phyloP scores from a whole-genome alignment of 1,140 invertebrate species.

The Ceratina australensis region DNA sequence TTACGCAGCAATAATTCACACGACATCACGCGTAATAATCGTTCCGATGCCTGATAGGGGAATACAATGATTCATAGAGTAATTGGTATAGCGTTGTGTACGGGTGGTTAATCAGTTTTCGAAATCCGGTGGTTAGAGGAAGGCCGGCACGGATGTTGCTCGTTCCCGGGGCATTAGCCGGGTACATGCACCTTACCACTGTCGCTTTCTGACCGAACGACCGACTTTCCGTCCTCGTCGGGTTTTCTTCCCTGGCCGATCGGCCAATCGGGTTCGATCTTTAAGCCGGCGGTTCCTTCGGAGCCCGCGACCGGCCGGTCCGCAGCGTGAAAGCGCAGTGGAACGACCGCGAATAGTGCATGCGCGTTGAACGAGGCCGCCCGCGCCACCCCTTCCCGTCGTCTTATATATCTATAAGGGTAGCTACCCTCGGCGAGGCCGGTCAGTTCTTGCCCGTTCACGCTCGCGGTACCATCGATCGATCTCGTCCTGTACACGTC shows the following conservation, averaged over 20 bases:
- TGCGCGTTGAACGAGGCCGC: constrained; percentile 44
- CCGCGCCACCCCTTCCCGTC: constrained; percentile 44
- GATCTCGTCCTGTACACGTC: too few species aligned
- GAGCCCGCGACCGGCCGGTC: constrained; percentile 30
- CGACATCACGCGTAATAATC: too few species aligned
- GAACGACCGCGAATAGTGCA: constrained; percentile 44
- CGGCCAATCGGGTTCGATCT: constrained; percentile 49
- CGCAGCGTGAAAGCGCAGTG: constrained; percentile 48
- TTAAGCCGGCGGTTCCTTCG: constrained; percentile 27
- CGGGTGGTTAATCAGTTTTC: too few species aligned
- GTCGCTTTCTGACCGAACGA: constrained; percentile 60
- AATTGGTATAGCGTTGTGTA: too few species aligned
- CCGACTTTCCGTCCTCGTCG: constrained; percentile 51
- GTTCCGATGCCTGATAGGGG: too few species aligned
- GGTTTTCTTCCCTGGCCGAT: neutral
- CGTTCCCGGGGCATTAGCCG: constrained; percentile 1
- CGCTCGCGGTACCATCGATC: constrained; percentile 50
- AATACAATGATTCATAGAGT: too few species aligned
- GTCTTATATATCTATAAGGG: constrained; percentile 70
- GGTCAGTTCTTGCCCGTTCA: constrained; percentile 67
- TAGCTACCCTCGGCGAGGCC: constrained; percentile 60
- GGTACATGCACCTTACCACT: constrained; percentile 42
- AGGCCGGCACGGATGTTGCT: neutral
- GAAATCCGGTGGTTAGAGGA: too few species aligned
- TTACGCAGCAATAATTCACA: too few species aligned